phyloP scores from a whole-genome alignment of 2,888 invertebrate species.

The Caenorhabditis wallacei region DNA sequence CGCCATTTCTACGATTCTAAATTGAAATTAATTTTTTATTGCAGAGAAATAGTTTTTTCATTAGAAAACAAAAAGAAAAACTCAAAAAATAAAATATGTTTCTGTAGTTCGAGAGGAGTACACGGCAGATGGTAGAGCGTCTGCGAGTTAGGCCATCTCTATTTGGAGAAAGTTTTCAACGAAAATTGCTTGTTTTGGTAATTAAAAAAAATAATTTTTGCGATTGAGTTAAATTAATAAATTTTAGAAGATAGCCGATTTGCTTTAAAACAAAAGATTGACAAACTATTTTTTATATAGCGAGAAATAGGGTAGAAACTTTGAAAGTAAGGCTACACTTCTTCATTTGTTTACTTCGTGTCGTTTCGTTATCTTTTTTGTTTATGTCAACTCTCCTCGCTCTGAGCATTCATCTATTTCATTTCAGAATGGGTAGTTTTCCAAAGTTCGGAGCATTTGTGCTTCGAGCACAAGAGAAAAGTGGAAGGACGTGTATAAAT shows the following conservation, averaged over 20 bases:
- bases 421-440: constrained; percentile 5
- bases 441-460: constrained; percentile 65
- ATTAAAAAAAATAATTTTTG: no score
- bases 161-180: constrained; percentile 1
- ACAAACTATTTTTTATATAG: no score
- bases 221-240: no score
- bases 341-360: no score
- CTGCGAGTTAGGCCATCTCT: background rate
- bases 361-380: no score
- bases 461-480: constrained; percentile 69
- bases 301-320: no score
- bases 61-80: background rate
- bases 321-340: no score
- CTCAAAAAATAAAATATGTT: background rate
- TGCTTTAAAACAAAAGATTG: no score
- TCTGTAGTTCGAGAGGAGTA: constrained; percentile 47
- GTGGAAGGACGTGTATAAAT: constrained; percentile 85
- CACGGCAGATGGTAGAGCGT: constrained; percentile 6
- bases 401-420: no score
- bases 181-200: no score
- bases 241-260: no score
- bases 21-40: background rate
- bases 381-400: no score
- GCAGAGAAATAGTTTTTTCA: background rate
- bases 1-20: constrained; percentile 53